phyloP scores from a whole-genome alignment of 2,797 vertebrate genomes.

The Centroberyx gerrardi region DNA sequence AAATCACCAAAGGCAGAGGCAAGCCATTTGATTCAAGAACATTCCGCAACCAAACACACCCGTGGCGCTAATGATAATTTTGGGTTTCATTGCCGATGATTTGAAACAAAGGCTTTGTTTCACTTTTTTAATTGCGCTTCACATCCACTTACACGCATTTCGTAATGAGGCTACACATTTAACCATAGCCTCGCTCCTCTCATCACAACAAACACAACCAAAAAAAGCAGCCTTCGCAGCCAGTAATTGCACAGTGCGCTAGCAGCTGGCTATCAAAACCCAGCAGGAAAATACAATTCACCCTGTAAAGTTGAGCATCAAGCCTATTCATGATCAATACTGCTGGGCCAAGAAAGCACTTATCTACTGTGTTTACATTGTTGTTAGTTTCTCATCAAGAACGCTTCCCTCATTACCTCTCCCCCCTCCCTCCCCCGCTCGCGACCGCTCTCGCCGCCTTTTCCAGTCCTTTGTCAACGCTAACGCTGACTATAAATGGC shows the following conservation, averaged over 20 bases:
- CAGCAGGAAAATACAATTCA: slow-evolving; percentile 72
- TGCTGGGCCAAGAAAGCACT: slow-evolving; percentile 69
- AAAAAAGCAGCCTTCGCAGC: slow-evolving; percentile 41
- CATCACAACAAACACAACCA: slow-evolving; percentile 72
- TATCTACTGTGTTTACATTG: slow-evolving; percentile 74
- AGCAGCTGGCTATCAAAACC: slow-evolving; percentile 79
- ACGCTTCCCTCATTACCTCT: slow-evolving; percentile 56
- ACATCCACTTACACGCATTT: slow-evolving; percentile 71
- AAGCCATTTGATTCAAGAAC: slow-evolving; percentile 69
- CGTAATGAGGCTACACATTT: slow-evolving; percentile 76
- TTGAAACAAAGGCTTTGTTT: slow-evolving; percentile 81
- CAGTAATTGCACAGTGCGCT: slow-evolving; percentile 73
- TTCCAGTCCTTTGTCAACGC: slow-evolving; percentile 71
- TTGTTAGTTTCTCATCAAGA: slow-evolving; percentile 77
- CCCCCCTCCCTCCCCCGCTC: slow-evolving; percentile 6
- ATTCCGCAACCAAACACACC: slow-evolving; percentile 70
- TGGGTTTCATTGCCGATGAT: slow-evolving; percentile 77
- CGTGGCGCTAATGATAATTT: slow-evolving; percentile 82
- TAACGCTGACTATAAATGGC: slow-evolving; percentile 58
- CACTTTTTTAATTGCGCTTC: slow-evolving; percentile 76
- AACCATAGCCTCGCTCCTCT: slow-evolving; percentile 63
- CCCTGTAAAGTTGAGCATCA: slow-evolving; percentile 73
- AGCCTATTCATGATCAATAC: slow-evolving; percentile 77
- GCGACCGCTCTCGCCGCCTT: slow-evolving; percentile 32
- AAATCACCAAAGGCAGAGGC: slow-evolving; percentile 70